Evolutionary conservation across 2,113 vertebrate species (phyloP).

Genomic region (Gallinago jamesoni): DNA sequence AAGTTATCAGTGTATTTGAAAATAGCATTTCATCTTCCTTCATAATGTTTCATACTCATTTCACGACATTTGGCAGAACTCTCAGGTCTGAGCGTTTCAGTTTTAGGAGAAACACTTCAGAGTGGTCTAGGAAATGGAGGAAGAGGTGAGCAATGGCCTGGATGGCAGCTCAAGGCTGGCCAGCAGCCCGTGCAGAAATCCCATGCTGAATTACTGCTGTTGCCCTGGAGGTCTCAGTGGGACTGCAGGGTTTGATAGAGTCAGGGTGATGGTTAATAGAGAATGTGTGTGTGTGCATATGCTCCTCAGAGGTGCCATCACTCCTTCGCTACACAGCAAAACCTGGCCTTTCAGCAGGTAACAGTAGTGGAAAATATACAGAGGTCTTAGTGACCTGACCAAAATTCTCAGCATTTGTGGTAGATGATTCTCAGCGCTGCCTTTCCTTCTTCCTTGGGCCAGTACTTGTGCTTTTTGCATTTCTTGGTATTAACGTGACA

Average conservation of each 20-base stretch:
- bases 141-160: not conserved
- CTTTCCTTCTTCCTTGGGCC: not conserved
- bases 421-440: rapidly evolving
- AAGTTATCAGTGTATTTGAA: not conserved
- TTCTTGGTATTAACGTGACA: not conserved
- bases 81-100: not conserved
- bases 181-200: not conserved
- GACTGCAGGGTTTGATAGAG: not conserved
- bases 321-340: not conserved
- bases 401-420: not conserved
- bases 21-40: not conserved
- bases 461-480: not conserved
- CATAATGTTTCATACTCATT: not conserved
- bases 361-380: not conserved
- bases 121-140: not conserved
- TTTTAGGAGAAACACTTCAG: not conserved
- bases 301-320: not conserved
- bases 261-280: not conserved
- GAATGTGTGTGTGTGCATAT: rapidly evolving
- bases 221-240: not conserved
- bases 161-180: not conserved
- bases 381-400: not conserved
- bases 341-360: not conserved
- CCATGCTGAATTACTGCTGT: not conserved
- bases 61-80: not conserved